phyloP scores from a whole-genome alignment of 2,113 vertebrate species.

The Phainopepla nitens region DNA sequence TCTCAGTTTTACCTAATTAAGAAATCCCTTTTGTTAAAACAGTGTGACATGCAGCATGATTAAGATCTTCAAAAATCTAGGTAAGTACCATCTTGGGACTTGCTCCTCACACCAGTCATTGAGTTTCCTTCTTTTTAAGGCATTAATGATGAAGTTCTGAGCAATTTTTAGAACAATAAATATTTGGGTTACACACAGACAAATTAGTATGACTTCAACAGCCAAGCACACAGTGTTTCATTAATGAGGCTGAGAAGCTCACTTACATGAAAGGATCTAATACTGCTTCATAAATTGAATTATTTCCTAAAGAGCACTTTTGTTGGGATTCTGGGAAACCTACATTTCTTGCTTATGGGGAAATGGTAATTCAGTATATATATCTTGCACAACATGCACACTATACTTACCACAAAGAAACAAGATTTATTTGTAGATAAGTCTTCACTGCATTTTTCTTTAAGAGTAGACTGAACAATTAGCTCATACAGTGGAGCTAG shows the following conservation, averaged over 20 bases:
- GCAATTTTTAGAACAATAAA: background rate
- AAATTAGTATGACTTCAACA: background rate
- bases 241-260: background rate
- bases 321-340: background rate
- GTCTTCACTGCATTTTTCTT: background rate
- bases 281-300: background rate
- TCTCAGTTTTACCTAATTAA: background rate
- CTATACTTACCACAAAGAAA: slow-evolving; percentile 59
- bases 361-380: background rate
- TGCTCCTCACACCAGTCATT: background rate
- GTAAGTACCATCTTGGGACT: background rate
- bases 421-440: background rate
- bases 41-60: background rate
- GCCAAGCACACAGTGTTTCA: background rate
- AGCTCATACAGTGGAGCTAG: slow-evolving; percentile 26
- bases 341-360: background rate
- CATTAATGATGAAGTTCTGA: background rate
- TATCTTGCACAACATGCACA: background rate
- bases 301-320: background rate
- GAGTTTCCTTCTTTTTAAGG: background rate
- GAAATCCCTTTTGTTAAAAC: background rate
- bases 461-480: slow-evolving; percentile 28
- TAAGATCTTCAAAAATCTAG: background rate
- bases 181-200: background rate
- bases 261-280: background rate